Evolutionary conservation across 1,140 invertebrate species (phyloP).

Genomic region (Panagrolaimus sp.): DNA sequence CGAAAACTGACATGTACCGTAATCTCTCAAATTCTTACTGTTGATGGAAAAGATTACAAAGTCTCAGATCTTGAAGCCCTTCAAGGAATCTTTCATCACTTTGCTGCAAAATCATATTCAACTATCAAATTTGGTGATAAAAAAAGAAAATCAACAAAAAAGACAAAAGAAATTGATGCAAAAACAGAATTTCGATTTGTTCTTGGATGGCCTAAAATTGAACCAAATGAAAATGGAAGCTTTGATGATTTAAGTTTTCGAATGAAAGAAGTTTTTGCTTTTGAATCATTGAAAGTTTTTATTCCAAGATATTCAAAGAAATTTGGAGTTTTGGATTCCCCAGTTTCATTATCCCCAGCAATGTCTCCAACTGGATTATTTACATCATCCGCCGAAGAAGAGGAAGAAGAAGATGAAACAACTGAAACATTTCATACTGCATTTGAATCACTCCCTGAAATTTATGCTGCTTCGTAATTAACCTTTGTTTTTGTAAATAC

Average conservation of each 20-base stretch:
- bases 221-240: background rate
- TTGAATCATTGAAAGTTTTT: slow-evolving; percentile 1
- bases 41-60: slow-evolving; percentile 2
- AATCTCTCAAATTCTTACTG: background rate
- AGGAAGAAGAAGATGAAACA: too few relatives aligned
- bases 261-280: slow-evolving; percentile 6
- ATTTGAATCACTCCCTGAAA: too few relatives aligned
- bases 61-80: background rate
- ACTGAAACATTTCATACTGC: too few relatives aligned
- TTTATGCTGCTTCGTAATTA: too few relatives aligned
- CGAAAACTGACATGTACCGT: background rate
- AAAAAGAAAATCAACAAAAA: background rate
- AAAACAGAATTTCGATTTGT: slow-evolving; percentile 8
- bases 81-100: background rate
- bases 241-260: background rate
- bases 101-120: slow-evolving; percentile 4
- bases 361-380: background rate
- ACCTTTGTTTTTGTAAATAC: too few relatives aligned
- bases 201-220: slow-evolving; percentile 4
- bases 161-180: background rate
- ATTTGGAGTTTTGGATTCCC: background rate
- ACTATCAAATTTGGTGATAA: background rate
- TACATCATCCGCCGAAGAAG: too few relatives aligned
- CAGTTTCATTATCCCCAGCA: background rate
- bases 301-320: background rate